These are phyloP conservation scores for Artemisiospiza belli DNA, from an alignment of 2,113 vertebrate species.

Conservation along the genomic window DNA sequence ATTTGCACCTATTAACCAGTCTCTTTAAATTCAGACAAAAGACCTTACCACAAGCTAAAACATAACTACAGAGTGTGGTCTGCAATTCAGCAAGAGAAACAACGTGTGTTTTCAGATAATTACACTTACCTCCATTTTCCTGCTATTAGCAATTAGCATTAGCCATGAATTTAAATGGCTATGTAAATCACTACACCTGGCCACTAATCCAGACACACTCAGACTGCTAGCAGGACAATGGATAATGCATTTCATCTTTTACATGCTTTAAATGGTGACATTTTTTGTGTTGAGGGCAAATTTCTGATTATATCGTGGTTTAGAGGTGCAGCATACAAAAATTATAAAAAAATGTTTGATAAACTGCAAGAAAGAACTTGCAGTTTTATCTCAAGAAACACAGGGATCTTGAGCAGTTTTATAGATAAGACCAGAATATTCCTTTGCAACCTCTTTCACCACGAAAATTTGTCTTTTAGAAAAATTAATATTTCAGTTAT, in stretches of 20 bases:
- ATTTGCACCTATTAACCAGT: slow-evolving; percentile 39
- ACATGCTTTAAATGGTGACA: neutral
- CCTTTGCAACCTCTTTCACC: neutral
- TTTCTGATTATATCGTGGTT: neutral
- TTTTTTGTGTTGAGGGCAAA: neutral
- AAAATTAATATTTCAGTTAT: neutral
- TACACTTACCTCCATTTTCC: slow-evolving; percentile 17
- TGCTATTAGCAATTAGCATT: slow-evolving; percentile 32
- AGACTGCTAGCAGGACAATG: neutral
- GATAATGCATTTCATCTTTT: neutral
- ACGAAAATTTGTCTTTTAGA: neutral
- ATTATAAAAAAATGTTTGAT: neutral
- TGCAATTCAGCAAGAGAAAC: neutral
- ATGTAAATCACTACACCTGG: neutral
- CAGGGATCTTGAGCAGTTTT: neutral
- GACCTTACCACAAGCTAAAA: slow-evolving; percentile 25
- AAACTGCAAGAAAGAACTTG: neutral
- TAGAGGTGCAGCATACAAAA: neutral
- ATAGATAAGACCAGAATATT: neutral
- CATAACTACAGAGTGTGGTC: neutral
- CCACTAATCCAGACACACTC: neutral
- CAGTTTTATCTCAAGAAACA: neutral
- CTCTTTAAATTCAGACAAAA: slow-evolving; percentile 48
- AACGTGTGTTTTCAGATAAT: neutral
- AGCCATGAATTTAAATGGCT: neutral